Conservation (phyloP, 2,888 invertebrate genomes). For the Nebria salina region DNA sequence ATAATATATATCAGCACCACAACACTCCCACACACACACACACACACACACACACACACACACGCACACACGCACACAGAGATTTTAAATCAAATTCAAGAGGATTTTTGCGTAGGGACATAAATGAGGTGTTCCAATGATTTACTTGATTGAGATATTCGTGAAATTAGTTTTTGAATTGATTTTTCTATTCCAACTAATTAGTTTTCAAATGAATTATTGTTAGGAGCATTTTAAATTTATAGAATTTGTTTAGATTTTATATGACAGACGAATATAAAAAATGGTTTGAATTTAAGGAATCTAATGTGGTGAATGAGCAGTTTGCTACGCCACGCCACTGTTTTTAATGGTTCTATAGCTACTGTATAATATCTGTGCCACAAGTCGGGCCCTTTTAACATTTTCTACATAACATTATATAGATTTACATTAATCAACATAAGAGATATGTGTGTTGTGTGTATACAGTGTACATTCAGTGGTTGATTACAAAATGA, state of each 20-base stretch:
- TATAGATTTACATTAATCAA: constrained; percentile 27
- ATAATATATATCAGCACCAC: neutral
- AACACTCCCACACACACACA: neutral
- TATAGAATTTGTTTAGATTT: neutral
- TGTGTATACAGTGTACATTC: neutral
- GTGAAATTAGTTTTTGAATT: neutral
- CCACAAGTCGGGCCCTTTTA: constrained; percentile 12
- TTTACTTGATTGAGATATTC: constrained; percentile 18
- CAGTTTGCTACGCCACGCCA: constrained; percentile 5
- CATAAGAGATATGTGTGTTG: constrained; percentile 19
- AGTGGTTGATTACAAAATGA: constrained; percentile 10
- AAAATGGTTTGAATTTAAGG: neutral
- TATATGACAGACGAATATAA: too few relatives aligned
- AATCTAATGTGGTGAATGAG: neutral
- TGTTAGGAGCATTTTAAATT: neutral
- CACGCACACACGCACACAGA: neutral
- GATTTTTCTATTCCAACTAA: neutral
- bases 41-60: neutral
- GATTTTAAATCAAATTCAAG: neutral
- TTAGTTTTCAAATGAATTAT: neutral
- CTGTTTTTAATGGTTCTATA: constrained; percentile 10
- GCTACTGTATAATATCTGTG: constrained; percentile 27
- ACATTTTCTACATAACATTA: constrained; percentile 28
- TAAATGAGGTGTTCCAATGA: neutral
- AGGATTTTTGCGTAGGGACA: constrained; percentile 4